A percentile compares a stretch with the other conserved stretches of the same genome.
These are phyloP conservation scores for Galaxea fascicularis DNA, from an alignment of 92 coral and sea anemone genomes.

Conservation along the genomic window DNA sequence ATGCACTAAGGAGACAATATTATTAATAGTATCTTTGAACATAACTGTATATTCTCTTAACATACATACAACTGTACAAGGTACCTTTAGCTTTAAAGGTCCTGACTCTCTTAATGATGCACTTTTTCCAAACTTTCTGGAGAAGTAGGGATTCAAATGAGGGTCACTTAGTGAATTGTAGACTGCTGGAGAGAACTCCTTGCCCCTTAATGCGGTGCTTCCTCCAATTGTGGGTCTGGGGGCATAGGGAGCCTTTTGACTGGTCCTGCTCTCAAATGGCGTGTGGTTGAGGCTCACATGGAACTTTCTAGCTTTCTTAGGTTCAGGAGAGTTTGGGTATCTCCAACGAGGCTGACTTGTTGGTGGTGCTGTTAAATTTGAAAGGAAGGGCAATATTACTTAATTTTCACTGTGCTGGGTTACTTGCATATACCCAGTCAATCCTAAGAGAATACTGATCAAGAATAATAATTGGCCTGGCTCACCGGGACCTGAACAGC, in stretches of 20 bases:
- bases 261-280: slow-evolving; percentile 82
- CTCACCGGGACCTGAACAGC: too few relatives aligned
- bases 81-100: slow-evolving; percentile 63
- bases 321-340: slow-evolving; percentile 84
- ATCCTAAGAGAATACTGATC: too few relatives aligned
- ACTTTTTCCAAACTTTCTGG: slow-evolving; percentile 88
- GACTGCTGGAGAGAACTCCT: slow-evolving; percentile 80
- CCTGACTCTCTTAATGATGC: slow-evolving; percentile 71
- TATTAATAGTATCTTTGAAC: too few relatives aligned
- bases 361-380: slow-evolving; percentile 58
- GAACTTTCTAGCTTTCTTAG: slow-evolving; percentile 74
- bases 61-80: too few relatives aligned
- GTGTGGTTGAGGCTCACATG: slow-evolving; percentile 87
- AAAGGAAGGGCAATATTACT: too few relatives aligned
- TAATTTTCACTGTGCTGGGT: too few relatives aligned
- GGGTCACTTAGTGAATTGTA: slow-evolving; percentile 97
- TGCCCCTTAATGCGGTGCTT: slow-evolving; percentile 79
- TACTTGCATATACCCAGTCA: too few relatives aligned
- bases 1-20: too few relatives aligned
- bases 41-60: too few relatives aligned
- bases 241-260: slow-evolving; percentile 92
- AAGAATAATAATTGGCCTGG: too few relatives aligned
- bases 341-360: slow-evolving; percentile 87
- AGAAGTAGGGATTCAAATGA: slow-evolving; percentile 87
- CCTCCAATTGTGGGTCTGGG: slow-evolving; percentile 81